Evolutionary conservation across 2,888 invertebrate species (phyloP), one percentile per base, ranked within the genome.

Genomic region (Lasioglossum marginatum): DNA sequence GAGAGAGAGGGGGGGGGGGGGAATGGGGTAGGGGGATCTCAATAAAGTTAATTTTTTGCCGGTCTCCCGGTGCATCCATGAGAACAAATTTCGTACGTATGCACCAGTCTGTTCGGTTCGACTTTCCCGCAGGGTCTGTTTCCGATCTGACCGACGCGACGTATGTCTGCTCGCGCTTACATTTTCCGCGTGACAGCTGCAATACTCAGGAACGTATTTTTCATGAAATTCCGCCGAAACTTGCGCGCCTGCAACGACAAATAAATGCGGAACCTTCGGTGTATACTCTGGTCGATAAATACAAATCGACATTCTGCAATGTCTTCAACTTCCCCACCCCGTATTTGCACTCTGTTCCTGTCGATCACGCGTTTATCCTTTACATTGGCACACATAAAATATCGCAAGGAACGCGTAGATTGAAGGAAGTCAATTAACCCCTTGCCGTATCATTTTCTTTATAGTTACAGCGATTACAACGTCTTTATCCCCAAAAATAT

Each of bases 181-280:
- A 66, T 77, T 87, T 82, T 74, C 78, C 81, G 75, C 66, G 77
- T 63, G 82, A 79, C 77, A 72, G 63, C 31, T 82, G 57, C 45
- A 34, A 66, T 34, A 31, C 66, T 16, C 66, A 1, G 70, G 60
- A 89, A 87, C 84, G 76, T 79, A 88, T 88, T 87, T 88, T 84
- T 84, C 80, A 84, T 84, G 87, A 79, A 79, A 73, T 66, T 45
- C 45, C 74, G 63, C n/a, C 37, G 87, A 80, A 79, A 87, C 81
- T 71, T 70, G 66, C 57, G 66, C 63, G 57, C 16, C 80, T 40
- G 40, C 48, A 63, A 19, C 81, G 73, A 52, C 52, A 70, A 84
- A 87, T 83, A 80, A 70, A 77, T 71, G 71, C 72, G 72, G 63
- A 77, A 72, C 40, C 16, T 77, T 31, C 31, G n/a, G 8, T n/a